Percentiles rank a stretch among this genome's conserved stretches.
Conservation (phyloP, 1,140 invertebrate genomes). For the Oncopodura yosiiana region DNA sequence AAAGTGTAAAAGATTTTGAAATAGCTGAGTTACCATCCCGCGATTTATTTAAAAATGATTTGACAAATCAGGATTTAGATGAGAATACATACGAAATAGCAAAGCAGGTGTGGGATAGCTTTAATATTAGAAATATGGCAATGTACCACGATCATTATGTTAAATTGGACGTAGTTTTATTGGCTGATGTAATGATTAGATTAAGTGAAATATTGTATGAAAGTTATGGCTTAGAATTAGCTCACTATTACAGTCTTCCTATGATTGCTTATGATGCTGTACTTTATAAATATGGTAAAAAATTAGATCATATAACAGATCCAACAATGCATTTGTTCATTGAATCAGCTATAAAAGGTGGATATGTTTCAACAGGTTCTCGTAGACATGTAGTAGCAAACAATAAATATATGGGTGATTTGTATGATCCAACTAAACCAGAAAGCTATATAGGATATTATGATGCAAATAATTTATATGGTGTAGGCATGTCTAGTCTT, state of each 20-base stretch:
- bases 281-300: background rate
- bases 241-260: conserved; percentile 7
- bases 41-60: too few relatives aligned
- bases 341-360: conserved; percentile 36
- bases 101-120: conserved; percentile 43
- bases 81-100: too few relatives aligned
- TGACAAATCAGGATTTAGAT: too few relatives aligned
- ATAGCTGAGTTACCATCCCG: too few relatives aligned
- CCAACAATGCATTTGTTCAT: conserved; percentile 42
- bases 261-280: background rate
- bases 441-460: conserved; percentile 42
- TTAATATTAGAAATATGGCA: conserved; percentile 38
- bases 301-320: conserved; percentile 43
- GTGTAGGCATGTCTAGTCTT: conserved; percentile 42
- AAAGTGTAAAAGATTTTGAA: background rate
- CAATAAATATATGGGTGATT: conserved; percentile 41
- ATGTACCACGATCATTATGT: conserved; percentile 43
- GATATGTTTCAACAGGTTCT: conserved; percentile 35
- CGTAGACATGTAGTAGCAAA: conserved; percentile 42
- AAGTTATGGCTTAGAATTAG: conserved; percentile 9
- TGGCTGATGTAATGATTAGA: conserved; percentile 13
- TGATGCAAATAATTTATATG: conserved; percentile 45
- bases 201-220: background rate
- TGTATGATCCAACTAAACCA: conserved; percentile 39
- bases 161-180: conserved; percentile 4